Base-by-base conservation (phyloP, 2,888 invertebrate genomes). In the Nomada hirtipes region DNA sequence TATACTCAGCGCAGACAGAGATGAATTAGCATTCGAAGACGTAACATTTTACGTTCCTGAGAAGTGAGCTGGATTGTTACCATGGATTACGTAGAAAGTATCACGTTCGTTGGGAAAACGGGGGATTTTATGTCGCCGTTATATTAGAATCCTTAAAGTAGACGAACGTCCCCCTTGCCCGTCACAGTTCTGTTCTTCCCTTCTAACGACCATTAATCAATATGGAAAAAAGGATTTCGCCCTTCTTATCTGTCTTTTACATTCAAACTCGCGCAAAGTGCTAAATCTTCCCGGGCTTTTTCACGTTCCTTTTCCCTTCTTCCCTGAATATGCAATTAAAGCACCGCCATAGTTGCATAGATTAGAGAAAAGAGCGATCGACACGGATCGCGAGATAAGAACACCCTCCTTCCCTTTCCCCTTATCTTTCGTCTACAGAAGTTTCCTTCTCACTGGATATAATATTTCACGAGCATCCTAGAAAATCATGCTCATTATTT, bases 41-140 rank as follows among this genome's bases (percentile, higher is more conserved):
- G 73, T 80, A 80, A 80, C 73, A 57, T 73, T 80, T 79, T 73
- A 63, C 79, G 79, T 79, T 68, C 79, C 73, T 73, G 80, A 73
- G 80, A 79, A 80, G 67, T 72, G 55, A 57, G 52, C 65, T 18
- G 67, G 42, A 67, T 60, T 53, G 47, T 72, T 59, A 53, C 72
- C 53, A 9, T n/a, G 55, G 20, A 73, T 80, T 79, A 73, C 80
- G 61, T 73, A 72, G 72, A 57, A 79, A 79, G 67, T 52, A 71
- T 61, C 50, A 20, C 18, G 23, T 29, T 47, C 42, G 57, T 50
- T 72, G 65, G 50, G 79, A 72, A 72, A 78, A 50, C 0, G 23
- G 29, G 36, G 36, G 7, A 15, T 29, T 57, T 36, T n/a, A 63
- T 73, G 29, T 55, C 29, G 4, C 20, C 7, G 29, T 11, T 11